Evolutionary conservation across 2,888 invertebrate species (phyloP), one percentile per base, ranked within the genome.

Genomic region (Archips xylosteana): DNA sequence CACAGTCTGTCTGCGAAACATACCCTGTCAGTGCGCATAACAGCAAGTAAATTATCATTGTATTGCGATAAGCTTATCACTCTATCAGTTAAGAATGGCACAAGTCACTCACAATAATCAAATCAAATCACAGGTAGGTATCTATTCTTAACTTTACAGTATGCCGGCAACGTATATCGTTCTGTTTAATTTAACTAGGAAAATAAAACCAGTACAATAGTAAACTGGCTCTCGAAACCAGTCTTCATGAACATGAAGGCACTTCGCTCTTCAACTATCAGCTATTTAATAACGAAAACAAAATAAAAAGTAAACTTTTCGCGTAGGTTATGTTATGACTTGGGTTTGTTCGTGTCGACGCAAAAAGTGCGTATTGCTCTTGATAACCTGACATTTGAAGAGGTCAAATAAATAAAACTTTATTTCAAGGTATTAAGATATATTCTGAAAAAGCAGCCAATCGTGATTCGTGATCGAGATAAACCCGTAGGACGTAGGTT

Each of bases 21-120:
- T 79, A 74, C 76, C 77, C 79, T 62, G 84, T 79, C 69, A 88
- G 81, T 77, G 78, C 66, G 75, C 77, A 65, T 36, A 83, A 71
- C 70, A 65, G 23, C 42, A 13, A 54, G 62, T 8, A 67, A 63
- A 71, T 74, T 67, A 57, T 47, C 70, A 70, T 74, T 45, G 39
- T 49, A 47, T 49, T 32, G 63, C 68, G 60, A 65, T 51, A 62
- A 57, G 10, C 32, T 57, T 54, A 54, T 54, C 57, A 57, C 57
- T 1, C 15, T 57, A 57, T 57, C 57, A 57, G 57, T 32, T 57
- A 57, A 57, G 3, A 57, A 57, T 32, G 57, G 3, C 32, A 12
- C 32, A n/a, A 57, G 51, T 32, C 57, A 32, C 23, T 23, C 54
- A 8, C 51, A 9, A 23, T 23, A 54, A 54, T 54, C 54, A 54